A percentile compares a stretch with the other conserved stretches of the same genome.
phyloP scores from a whole-genome alignment of 2,888 invertebrate species.

The Crepidodera aurea region DNA sequence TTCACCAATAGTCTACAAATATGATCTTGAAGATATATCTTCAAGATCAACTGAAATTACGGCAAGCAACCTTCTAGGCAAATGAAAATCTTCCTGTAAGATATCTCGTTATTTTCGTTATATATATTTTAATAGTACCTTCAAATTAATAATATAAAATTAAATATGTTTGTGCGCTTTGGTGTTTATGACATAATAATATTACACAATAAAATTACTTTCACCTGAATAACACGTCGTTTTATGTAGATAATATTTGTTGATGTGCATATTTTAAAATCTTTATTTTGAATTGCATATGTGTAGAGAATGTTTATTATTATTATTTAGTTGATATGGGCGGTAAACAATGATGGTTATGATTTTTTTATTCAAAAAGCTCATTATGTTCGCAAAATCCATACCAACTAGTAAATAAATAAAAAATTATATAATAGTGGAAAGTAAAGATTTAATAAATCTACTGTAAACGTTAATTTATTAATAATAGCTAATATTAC shows the following conservation, averaged over 20 bases:
- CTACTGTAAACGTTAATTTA: too few relatives aligned
- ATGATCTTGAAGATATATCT: slow-evolving; percentile 11
- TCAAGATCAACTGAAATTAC: slow-evolving; percentile 9
- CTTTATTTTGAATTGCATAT: slow-evolving; percentile 3
- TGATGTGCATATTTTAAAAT: slow-evolving; percentile 12
- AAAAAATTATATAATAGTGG: slow-evolving; percentile 1
- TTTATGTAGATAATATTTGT: slow-evolving; percentile 11
- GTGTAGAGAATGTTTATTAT: background rate
- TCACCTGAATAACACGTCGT: slow-evolving; percentile 12
- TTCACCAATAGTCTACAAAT: background rate
- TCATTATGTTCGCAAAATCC: background rate
- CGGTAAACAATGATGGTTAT: background rate
- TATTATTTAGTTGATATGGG: background rate
- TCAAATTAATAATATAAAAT: background rate
- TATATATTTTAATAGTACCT: background rate
- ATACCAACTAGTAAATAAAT: background rate
- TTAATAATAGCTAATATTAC: too few relatives aligned
- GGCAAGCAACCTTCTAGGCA: background rate
- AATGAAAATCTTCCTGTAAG: background rate
- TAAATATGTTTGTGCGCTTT: background rate
- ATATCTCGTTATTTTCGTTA: background rate
- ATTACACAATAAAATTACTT: slow-evolving; percentile 13
- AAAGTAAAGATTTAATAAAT: background rate
- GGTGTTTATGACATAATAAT: slow-evolving; percentile 8
- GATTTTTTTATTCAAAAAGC: background rate